Evolutionary conservation across 2,113 vertebrate species (phyloP).

Genomic region (Rhadina sibilatrix): DNA sequence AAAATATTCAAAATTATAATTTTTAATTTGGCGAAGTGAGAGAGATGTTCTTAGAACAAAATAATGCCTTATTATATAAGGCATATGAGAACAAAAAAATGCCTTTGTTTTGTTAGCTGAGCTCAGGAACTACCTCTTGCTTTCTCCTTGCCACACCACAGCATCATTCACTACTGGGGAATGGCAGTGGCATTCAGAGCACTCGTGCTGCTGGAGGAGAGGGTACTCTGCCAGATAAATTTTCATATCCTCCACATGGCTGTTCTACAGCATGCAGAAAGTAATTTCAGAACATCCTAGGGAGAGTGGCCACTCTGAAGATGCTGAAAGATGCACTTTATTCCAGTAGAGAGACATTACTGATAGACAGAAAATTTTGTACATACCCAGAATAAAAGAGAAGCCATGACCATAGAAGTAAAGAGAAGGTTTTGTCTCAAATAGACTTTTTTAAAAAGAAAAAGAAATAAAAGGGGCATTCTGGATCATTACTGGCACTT

Average conservation of each 20-base stretch:
- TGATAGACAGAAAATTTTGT: not conserved
- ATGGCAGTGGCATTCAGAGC: not conserved
- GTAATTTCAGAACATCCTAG: not conserved
- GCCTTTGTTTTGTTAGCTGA: not conserved
- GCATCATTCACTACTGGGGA: not conserved
- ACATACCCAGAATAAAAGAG: not conserved
- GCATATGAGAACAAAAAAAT: not conserved
- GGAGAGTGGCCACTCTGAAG: not conserved
- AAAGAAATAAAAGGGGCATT: not conserved
- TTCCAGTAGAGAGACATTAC: not conserved
- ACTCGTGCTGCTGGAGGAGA: not conserved
- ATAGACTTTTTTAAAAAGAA: not conserved
- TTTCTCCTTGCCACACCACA: not conserved
- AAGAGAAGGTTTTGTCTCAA: not conserved
- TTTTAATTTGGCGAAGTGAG: not conserved
- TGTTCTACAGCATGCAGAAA: not conserved
- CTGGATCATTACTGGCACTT: not conserved
- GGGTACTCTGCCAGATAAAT: not conserved
- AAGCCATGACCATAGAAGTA: not conserved
- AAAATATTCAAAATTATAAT: not conserved
- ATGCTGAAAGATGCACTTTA: not conserved
- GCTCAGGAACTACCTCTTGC: not conserved
- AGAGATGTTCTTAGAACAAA: not conserved
- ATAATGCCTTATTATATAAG: rapidly evolving
- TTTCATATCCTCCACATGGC: not conserved